Conservation (phyloP, 37 sponge, comb jelly and placozoan species). For the Oscarella lobularis region DNA sequence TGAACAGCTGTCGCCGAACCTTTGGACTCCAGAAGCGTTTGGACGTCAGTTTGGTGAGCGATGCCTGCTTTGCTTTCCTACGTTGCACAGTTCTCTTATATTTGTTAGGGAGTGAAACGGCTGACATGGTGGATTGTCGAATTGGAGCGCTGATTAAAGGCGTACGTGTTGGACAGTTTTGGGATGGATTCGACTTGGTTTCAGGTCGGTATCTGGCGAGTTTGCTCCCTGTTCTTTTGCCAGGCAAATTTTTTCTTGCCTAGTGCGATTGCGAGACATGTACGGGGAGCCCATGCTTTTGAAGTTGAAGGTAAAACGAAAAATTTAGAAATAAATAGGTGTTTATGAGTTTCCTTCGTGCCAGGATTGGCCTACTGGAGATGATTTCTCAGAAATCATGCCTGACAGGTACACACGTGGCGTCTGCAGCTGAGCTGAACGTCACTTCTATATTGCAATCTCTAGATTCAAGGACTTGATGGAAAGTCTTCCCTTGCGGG, state of each 20-base stretch:
- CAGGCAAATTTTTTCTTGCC: too few relatives aligned
- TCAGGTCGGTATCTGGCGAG: too few relatives aligned
- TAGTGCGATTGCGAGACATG: constrained; percentile 51
- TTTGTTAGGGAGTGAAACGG: too few relatives aligned
- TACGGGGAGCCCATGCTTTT: constrained; percentile 61
- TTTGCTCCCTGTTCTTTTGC: too few relatives aligned
- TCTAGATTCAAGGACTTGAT: constrained; percentile 68
- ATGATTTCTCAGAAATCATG: constrained; percentile 86
- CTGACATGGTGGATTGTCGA: constrained; percentile 76
- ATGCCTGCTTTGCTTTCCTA: too few relatives aligned
- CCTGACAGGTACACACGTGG: constrained; percentile 80
- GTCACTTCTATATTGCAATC: too few relatives aligned
- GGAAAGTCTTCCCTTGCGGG: constrained; percentile 64
- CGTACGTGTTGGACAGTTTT: constrained; percentile 55
- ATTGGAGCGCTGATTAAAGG: constrained; percentile 37
- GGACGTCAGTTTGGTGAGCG: constrained; percentile 73
- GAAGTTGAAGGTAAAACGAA: constrained; percentile 74
- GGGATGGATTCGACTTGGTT: constrained; percentile 76
- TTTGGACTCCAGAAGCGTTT: constrained; percentile 83
- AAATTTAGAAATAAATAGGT: too few relatives aligned
- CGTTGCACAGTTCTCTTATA: too few relatives aligned
- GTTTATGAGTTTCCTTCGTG: background rate
- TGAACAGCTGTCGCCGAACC: constrained; percentile 13
- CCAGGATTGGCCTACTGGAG: constrained; percentile 75
- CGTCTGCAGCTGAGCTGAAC: too few relatives aligned